A percentile compares a stretch with the other conserved stretches of the same genome.
Evolutionary conservation across 2,888 invertebrate species (phyloP).

Genomic region (Bimastos eiseni): DNA sequence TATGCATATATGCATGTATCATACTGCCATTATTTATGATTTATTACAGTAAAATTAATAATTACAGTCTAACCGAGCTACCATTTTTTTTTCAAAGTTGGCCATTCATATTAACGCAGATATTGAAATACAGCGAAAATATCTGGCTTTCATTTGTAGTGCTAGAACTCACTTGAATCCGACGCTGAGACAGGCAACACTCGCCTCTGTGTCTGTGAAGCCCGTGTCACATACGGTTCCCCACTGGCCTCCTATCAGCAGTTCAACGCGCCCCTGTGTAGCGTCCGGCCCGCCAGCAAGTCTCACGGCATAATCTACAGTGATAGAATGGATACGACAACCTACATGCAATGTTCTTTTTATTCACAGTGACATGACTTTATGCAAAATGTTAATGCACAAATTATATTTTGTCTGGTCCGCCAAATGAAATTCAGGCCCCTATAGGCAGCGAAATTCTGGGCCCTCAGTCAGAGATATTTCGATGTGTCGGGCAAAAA

Average conservation of each 20-base stretch:
- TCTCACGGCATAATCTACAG: not conserved
- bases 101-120: no score
- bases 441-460: no score
- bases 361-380: no score
- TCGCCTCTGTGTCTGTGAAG: slow-evolving; percentile 7
- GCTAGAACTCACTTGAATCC: slow-evolving; percentile 3
- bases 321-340: not conserved
- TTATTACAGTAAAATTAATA: no score
- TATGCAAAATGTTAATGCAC: no score
- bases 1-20: not conserved
- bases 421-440: no score
- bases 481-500: no score
- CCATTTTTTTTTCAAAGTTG: no score
- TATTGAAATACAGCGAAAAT: not conserved
- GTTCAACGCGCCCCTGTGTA: slow-evolving; percentile 16
- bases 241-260: not conserved
- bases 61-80: no score
- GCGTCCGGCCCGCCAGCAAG: not conserved
- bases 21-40: no score
- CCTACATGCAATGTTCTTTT: not conserved
- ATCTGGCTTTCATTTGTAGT: not conserved
- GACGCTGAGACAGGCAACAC: not conserved
- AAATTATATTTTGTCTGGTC: no score
- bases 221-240: slow-evolving; percentile 25
- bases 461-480: no score